phyloP scores from a whole-genome alignment of 2,113 vertebrate species.

The Hemiscyllium ocellatum region DNA sequence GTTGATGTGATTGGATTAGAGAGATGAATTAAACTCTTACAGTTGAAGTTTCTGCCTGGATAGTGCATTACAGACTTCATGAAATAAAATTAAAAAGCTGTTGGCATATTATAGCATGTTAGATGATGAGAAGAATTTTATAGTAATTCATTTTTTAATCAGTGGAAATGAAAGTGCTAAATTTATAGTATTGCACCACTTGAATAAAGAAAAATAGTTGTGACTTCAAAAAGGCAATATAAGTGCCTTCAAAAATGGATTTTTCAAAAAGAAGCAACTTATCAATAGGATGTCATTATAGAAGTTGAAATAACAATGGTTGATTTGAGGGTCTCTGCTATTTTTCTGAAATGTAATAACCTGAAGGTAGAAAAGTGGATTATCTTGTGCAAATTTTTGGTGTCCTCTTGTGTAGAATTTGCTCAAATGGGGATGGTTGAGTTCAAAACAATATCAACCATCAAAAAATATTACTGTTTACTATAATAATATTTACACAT shows the following conservation, averaged over 20 bases:
- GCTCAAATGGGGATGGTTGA: background rate
- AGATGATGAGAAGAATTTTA: constrained; percentile 93
- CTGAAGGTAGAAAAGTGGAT: background rate
- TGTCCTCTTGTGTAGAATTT: background rate
- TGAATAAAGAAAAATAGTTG: constrained; percentile 63
- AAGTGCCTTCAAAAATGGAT: background rate
- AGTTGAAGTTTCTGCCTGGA: constrained; percentile 90
- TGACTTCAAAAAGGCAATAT: constrained; percentile 17
- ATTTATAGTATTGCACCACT: constrained; percentile 80
- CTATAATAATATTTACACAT: background rate
- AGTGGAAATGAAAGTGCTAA: constrained; percentile 93
- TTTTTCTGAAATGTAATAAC: background rate
- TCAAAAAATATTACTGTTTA: background rate
- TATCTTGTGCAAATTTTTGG: background rate
- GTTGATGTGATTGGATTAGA: constrained; percentile 97
- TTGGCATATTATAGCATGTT: constrained; percentile 84
- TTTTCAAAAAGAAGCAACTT: background rate
- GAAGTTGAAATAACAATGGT: background rate
- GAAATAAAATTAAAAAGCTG: constrained; percentile 70
- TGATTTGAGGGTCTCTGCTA: background rate
- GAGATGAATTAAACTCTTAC: constrained; percentile 91
- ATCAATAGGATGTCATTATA: constrained; percentile 15
- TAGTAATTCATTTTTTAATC: constrained; percentile 94
- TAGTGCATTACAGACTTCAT: constrained; percentile 62
- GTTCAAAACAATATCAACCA: background rate